Conservation (phyloP, 2,888 invertebrate genomes). For the Acronicta leporina region DNA sequence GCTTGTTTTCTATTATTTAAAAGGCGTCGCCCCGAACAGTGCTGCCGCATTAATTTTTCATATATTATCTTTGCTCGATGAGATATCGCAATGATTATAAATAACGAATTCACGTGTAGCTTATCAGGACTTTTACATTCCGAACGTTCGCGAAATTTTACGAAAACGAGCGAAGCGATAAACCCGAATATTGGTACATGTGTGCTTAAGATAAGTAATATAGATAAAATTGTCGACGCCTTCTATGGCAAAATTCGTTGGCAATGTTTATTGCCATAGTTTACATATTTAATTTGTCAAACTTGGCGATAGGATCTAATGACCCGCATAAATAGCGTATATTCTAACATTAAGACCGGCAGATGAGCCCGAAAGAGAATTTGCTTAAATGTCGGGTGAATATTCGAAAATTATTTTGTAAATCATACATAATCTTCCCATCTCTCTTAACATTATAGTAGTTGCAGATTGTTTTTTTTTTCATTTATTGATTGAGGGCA, state of each 20-base stretch:
- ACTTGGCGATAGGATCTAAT: no score
- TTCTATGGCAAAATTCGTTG: neutral
- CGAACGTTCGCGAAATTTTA: slow-evolving; percentile 31
- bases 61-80: neutral
- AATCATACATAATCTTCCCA: no score
- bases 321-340: no score
- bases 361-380: no score
- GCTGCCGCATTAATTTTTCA: neutral
- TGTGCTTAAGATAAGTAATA: neutral
- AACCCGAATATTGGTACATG: neutral
- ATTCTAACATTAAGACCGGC: no score
- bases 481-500: no score
- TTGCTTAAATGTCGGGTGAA: no score
- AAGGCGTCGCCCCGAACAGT: slow-evolving; percentile 1
- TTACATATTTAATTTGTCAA: no score
- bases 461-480: no score
- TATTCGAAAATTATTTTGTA: no score
- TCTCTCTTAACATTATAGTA: no score
- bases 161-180: slow-evolving; percentile 1
- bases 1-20: slow-evolving; percentile 2
- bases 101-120: slow-evolving; percentile 10
- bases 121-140: slow-evolving; percentile 23
- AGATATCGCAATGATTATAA: neutral
- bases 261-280: neutral
- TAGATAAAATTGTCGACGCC: neutral